Evolutionary conservation across 2,888 invertebrate species (phyloP), one percentile per base, ranked within the genome.

Genomic region (Colletes collaris): DNA sequence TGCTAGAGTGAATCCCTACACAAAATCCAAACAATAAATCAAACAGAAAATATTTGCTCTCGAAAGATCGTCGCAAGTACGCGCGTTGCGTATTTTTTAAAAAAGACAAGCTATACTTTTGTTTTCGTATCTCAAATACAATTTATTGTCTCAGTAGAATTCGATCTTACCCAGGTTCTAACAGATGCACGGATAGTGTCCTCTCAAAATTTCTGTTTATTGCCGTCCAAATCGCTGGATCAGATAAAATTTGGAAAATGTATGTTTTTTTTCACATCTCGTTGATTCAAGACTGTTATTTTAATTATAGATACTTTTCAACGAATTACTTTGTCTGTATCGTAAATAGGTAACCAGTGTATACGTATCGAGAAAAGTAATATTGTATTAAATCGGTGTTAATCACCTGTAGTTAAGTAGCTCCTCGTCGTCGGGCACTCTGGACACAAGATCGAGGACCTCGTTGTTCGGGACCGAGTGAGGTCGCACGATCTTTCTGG

Each of bases 381-480:
- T 8, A 13, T 3, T 11, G 27, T n/a, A n/a, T n/a, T n/a, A n/a
- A n/a, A n/a, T 40, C 5, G 11, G 8, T 0, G 16, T 56, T 35
- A 55, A 64, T 40, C 5, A 71, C 91, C 89, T 90, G 80, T 90
- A 91, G 93, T 95, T 96, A 93, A 99, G 98, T 94, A 98, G 94
- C 94, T 97, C 97, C 93, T 97, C 97, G 92, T 99, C 98, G 91
- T 98, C 98, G 49, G 99, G 99, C 68, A 99, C 97, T 86, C 99
- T 95, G 0, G 99, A 98, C 81, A 99, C 94, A 90, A 98, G 96
- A 94, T 99, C 99, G 83, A 99, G 93, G 8, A 99, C 94, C 94
- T 99, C 99, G 94, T 99, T 99, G 94, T 99, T 99, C 10, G 98
- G 98, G 93, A 99, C 97, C 52, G 97, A 96, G 93, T 99, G 97